Evolutionary conservation across 2,888 invertebrate genomes (phyloP).

Genomic region (Amiota minor): DNA sequence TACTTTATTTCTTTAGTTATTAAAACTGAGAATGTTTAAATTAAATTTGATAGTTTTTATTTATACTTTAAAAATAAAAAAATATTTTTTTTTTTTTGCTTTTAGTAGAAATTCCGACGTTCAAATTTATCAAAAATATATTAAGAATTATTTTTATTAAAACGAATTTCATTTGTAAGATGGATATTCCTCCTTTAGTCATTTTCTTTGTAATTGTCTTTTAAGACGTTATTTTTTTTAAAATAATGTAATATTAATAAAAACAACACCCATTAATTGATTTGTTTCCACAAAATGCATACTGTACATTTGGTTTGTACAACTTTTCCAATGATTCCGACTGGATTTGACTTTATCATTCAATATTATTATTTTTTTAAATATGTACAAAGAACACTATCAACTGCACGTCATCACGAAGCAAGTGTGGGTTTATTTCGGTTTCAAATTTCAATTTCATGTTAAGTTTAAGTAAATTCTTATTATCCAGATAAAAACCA

Average conservation of each 20-base stretch:
- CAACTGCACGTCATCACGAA: slow-evolving; percentile 68
- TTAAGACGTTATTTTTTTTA: neutral
- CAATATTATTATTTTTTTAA: slow-evolving; percentile 34
- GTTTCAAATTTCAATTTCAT: no score
- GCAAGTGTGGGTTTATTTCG: slow-evolving; percentile 46
- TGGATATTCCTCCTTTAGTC: no score
- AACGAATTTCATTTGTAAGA: slow-evolving; percentile 15
- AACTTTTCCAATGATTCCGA: no score
- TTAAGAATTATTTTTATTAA: slow-evolving; percentile 16
- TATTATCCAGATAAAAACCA: no score
- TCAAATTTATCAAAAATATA: neutral
- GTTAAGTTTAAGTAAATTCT: no score
- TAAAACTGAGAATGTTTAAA: no score
- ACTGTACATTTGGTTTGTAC: no score
- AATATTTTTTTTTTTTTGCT: slow-evolving; percentile 39
- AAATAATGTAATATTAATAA: neutral
- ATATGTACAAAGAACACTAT: slow-evolving; percentile 11
- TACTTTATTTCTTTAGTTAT: no score
- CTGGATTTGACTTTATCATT: slow-evolving; percentile 14
- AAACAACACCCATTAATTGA: no score
- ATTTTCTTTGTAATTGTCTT: slow-evolving; percentile 6
- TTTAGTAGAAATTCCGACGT: slow-evolving; percentile 40
- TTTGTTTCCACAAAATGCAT: no score
- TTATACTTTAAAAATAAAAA: slow-evolving; percentile 37
- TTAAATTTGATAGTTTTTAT: slow-evolving; percentile 8